Conservation (phyloP, 1,140 invertebrate genomes). For the Meloidogyne hapla region DNA sequence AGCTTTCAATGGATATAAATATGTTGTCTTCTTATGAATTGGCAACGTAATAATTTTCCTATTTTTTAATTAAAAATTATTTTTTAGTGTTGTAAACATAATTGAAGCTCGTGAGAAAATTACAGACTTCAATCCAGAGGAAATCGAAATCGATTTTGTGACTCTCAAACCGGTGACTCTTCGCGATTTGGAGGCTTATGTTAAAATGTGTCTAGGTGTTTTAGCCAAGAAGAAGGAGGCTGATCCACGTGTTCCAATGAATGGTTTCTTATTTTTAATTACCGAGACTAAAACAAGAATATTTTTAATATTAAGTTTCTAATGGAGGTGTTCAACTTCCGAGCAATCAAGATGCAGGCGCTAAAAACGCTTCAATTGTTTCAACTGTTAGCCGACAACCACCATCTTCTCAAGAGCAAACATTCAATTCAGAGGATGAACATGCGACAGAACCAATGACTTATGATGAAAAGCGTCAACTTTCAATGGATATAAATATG, state of each 20-base stretch:
- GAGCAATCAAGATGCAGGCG: neutral
- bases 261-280: constrained; percentile 12
- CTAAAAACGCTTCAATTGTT: neutral
- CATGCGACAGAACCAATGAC: constrained; percentile 97
- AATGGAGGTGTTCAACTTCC: constrained; percentile 28
- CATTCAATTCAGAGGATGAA: constrained; percentile 92
- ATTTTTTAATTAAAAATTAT: neutral
- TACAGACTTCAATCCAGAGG: constrained; percentile 90
- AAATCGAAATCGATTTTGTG: constrained; percentile 99
- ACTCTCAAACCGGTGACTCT: constrained; percentile 96
- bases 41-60: constrained; percentile 69
- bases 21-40: constrained; percentile 98
- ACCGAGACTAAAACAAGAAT: too few relatives aligned
- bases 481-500: constrained; percentile 98
- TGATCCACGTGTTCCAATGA: constrained; percentile 22
- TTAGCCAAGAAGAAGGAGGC: constrained; percentile 38
- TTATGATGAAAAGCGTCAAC: constrained; percentile 96
- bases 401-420: constrained; percentile 13
- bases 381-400: neutral
- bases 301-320: constrained; percentile 29
- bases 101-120: constrained; percentile 96
- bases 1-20: constrained; percentile 96
- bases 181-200: constrained; percentile 93
- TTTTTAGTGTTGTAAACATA: constrained; percentile 82
- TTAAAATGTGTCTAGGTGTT: constrained; percentile 79